Conservation (phyloP, 2,888 invertebrate genomes). For the Parnassius apollo region DNA sequence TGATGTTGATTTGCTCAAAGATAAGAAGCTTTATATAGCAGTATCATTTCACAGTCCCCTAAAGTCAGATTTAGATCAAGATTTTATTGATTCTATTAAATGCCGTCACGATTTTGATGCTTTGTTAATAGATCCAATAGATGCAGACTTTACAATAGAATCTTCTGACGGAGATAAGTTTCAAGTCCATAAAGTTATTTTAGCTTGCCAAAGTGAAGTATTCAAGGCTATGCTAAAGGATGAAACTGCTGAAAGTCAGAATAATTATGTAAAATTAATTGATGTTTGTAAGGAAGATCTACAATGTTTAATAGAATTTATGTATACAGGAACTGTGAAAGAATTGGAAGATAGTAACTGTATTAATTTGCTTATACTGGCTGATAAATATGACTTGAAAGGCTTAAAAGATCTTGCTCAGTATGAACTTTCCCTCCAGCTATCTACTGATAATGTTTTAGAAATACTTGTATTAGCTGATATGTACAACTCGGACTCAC, state of each 20-base stretch:
- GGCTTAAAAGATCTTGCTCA: constrained; percentile 58
- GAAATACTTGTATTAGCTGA: constrained; percentile 62
- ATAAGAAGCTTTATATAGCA: constrained; percentile 54
- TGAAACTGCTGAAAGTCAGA: constrained; percentile 68
- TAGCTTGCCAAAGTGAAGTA: constrained; percentile 64
- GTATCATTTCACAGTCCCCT: constrained; percentile 38
- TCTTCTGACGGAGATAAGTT: constrained; percentile 62
- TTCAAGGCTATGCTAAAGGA: constrained; percentile 73
- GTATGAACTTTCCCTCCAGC: constrained; percentile 50
- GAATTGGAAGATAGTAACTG: constrained; percentile 55
- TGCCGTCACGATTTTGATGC: constrained; percentile 54
- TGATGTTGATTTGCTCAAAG: constrained; percentile 58
- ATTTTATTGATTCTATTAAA: constrained; percentile 43
- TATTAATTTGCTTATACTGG: constrained; percentile 57
- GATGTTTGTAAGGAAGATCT: constrained; percentile 64
- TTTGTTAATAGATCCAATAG: constrained; percentile 57
- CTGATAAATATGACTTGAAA: constrained; percentile 60
- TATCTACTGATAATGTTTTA: constrained; percentile 56
- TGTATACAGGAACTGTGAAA: constrained; percentile 63
- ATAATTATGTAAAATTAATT: constrained; percentile 57
- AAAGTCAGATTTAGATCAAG: constrained; percentile 25
- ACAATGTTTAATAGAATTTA: constrained; percentile 56
- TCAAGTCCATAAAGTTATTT: constrained; percentile 57
- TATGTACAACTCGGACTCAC: constrained; percentile 54
- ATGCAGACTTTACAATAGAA: constrained; percentile 66